Percentiles rank a stretch among this genome's conserved stretches.
phyloP scores from a whole-genome alignment of 92 coral and sea anemone species.

The Parazoanthus darwini region DNA sequence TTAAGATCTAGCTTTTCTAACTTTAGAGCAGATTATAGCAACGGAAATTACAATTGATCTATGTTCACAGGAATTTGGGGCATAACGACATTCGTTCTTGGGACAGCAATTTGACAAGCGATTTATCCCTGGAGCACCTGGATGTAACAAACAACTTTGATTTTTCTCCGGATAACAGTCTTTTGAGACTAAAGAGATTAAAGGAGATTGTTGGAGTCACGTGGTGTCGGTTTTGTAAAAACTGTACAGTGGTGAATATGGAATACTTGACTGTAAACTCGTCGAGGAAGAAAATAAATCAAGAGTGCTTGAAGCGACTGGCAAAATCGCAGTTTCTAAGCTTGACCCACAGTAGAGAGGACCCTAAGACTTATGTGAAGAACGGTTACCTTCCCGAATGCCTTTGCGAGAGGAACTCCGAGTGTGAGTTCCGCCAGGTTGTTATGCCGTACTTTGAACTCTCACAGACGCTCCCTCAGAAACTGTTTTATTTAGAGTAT shows the following conservation, averaged over 20 bases:
- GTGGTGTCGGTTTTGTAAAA: conserved; percentile 75
- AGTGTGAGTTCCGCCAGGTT: conserved; percentile 77
- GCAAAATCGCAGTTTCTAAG: conserved; percentile 48
- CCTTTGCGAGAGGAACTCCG: conserved; percentile 71
- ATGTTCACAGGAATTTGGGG: conserved; percentile 52
- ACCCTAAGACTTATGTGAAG: conserved; percentile 61
- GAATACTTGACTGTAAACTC: conserved; percentile 41
- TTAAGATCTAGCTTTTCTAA: not conserved
- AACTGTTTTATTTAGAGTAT: conserved; percentile 65
- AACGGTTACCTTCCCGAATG: conserved; percentile 67
- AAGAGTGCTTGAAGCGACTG: conserved; percentile 55
- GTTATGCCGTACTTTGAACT: conserved; percentile 71
- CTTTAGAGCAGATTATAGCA: not conserved
- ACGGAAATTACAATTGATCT: not conserved
- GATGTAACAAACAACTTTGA: conserved; percentile 64
- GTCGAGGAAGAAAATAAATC: conserved; percentile 44
- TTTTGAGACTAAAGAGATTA: conserved; percentile 63
- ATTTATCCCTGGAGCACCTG: conserved; percentile 55
- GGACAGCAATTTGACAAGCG: conserved; percentile 57
- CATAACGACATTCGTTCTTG: conserved; percentile 60
- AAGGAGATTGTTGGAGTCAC: conserved; percentile 71
- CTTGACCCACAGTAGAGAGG: conserved; percentile 44
- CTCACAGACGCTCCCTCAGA: conserved; percentile 60
- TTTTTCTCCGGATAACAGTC: conserved; percentile 68
- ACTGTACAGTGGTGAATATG: conserved; percentile 63